A percentile compares a stretch with the other conserved stretches of the same genome.
Evolutionary conservation across 2,888 invertebrate species (phyloP).

Genomic region (Cantharis lateralis): DNA sequence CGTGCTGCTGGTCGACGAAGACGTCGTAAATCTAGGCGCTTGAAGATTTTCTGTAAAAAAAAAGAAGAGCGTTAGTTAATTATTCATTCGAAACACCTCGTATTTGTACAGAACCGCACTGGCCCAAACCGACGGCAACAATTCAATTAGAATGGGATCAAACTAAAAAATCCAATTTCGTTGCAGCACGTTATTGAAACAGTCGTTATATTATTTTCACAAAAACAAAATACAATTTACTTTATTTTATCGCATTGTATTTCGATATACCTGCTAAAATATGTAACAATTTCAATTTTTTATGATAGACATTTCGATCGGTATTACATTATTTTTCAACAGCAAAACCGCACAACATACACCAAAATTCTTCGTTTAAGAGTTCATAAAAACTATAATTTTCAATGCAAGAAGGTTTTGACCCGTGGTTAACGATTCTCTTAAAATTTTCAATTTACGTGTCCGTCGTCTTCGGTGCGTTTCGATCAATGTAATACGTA

Average conservation of each 20-base stretch:
- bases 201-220: neutral
- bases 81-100: neutral
- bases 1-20: slow-evolving; percentile 83
- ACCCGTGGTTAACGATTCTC: neutral
- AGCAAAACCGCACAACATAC: neutral
- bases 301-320: neutral
- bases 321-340: neutral
- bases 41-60: slow-evolving; percentile 67
- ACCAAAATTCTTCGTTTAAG: neutral
- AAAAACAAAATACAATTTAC: neutral
- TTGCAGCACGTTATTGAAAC: neutral
- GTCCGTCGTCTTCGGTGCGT: neutral
- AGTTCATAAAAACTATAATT: neutral
- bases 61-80: slow-evolving; percentile 23
- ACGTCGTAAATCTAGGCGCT: slow-evolving; percentile 86
- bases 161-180: neutral
- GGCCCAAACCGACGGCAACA: neutral
- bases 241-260: neutral
- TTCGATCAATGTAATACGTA: neutral
- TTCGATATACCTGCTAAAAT: neutral
- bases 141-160: neutral
- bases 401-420: neutral
- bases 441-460: neutral
- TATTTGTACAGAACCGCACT: neutral
- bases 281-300: neutral